A percentile compares a stretch with the other conserved stretches of the same genome.
phyloP scores from a whole-genome alignment of 2,797 vertebrate genomes.

The Fundulus diaphanus region DNA sequence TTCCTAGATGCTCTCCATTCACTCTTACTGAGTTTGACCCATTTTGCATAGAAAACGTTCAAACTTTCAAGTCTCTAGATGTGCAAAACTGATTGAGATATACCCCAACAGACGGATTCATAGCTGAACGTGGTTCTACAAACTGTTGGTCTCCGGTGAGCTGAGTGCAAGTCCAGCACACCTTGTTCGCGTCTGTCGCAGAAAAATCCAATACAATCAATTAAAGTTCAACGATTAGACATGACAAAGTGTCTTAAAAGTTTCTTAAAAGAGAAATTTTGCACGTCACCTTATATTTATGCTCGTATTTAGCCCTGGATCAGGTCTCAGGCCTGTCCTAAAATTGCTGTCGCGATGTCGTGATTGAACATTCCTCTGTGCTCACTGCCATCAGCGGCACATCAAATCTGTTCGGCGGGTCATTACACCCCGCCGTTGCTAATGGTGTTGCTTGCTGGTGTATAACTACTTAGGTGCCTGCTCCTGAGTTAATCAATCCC shows the following conservation, averaged over 20 bases:
- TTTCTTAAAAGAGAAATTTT: background rate
- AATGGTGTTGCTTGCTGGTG: conserved; percentile 66
- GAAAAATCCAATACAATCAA: background rate
- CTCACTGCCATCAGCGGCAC: conserved; percentile 49
- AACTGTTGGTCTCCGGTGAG: background rate
- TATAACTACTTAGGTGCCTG: conserved; percentile 52
- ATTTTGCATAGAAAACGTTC: background rate
- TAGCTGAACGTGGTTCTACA: background rate
- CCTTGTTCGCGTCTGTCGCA: background rate
- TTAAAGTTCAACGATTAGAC: background rate
- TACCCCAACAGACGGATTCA: background rate
- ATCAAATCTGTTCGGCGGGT: conserved; percentile 57
- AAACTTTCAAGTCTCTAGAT: background rate
- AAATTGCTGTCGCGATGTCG: conserved; percentile 50
- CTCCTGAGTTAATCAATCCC: conserved; percentile 52
- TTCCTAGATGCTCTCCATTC: background rate
- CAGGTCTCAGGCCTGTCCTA: conserved; percentile 33
- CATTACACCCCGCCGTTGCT: conserved; percentile 60
- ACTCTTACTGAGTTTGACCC: background rate
- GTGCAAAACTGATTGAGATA: background rate
- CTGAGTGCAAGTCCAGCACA: background rate
- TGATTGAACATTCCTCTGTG: conserved; percentile 53
- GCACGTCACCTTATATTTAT: background rate
- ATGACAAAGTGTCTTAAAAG: background rate
- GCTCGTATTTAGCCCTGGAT: conserved; percentile 36